A percentile compares a stretch with the other conserved stretches of the same genome.
phyloP scores from a whole-genome alignment of 1,140 invertebrate genomes.

The Galendromus occidentalis region DNA sequence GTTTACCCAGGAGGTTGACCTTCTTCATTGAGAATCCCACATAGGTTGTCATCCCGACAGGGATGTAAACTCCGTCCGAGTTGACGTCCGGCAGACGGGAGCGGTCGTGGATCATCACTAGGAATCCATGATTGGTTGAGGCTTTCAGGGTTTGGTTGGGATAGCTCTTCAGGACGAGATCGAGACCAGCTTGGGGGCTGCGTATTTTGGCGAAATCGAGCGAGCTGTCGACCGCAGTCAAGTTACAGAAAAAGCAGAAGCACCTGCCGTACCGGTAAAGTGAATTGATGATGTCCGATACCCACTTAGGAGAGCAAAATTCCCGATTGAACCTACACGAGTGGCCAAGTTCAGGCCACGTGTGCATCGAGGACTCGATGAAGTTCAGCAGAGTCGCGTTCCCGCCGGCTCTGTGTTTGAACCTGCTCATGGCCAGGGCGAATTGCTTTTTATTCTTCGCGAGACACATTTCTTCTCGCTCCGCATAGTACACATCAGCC shows the following conservation, averaged over 20 bases:
- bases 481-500: not conserved
- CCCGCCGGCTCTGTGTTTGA: not conserved
- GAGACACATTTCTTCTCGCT: not conserved
- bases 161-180: not conserved
- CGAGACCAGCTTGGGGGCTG: not conserved
- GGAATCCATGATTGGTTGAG: not conserved
- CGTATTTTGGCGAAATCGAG: not conserved
- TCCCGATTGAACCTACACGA: not conserved
- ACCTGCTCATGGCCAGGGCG: not conserved
- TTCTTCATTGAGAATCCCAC: not conserved
- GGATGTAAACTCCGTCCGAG: not conserved
- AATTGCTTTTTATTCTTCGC: not conserved
- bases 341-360: not conserved
- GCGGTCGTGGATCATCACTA: not conserved
- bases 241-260: not conserved
- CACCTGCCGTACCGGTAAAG: not conserved
- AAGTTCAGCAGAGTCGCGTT: not conserved
- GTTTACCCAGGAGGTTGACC: not conserved
- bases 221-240: not conserved
- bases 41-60: not conserved
- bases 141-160: not conserved
- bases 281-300: not conserved
- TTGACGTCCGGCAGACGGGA: not conserved
- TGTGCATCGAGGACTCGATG: not conserved
- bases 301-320: not conserved